Evolutionary conservation across 2,888 invertebrate species (phyloP).

Genomic region (Caenorhabditis sp.): DNA sequence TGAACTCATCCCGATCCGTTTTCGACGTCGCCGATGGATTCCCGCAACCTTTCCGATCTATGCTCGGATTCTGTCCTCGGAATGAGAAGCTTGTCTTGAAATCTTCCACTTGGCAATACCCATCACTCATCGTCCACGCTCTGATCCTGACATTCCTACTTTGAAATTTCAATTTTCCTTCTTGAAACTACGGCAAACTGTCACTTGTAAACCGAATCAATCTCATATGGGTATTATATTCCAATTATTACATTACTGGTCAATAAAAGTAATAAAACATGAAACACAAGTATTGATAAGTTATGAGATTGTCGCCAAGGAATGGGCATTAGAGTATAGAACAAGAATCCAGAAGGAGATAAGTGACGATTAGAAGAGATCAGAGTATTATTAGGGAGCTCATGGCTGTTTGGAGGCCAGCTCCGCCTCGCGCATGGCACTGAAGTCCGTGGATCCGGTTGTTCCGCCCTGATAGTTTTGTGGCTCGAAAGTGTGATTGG

Average conservation of each 20-base stretch:
- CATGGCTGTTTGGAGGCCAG: constrained; percentile 57
- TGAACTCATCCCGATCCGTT: constrained; percentile 54
- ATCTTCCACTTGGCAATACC: not conserved
- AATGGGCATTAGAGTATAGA: constrained; percentile 8
- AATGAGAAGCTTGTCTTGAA: constrained; percentile 36
- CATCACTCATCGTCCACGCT: not conserved
- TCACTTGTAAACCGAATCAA: constrained; percentile 32
- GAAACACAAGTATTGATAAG: constrained; percentile 23
- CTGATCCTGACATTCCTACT: not conserved
- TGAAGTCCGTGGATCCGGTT: constrained; percentile 77
- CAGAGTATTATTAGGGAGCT: not conserved
- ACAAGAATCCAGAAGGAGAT: constrained; percentile 2
- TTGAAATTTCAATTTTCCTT: constrained; percentile 19
- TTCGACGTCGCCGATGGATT: constrained; percentile 54
- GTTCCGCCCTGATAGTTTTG: constrained; percentile 59
- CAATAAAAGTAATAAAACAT: constrained; percentile 32
- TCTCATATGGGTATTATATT: constrained; percentile 14
- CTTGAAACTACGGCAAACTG: constrained; percentile 10
- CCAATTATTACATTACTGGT: constrained; percentile 22
- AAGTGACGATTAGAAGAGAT: constrained; percentile 11
- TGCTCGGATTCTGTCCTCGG: constrained; percentile 51
- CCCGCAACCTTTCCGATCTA: constrained; percentile 30
- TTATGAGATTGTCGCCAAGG: constrained; percentile 18
- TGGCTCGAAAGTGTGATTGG: constrained; percentile 77
- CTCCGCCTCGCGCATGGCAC: constrained; percentile 78